Evolutionary conservation across 2,797 vertebrate species (phyloP).

Genomic region (Darevskia mixta): DNA sequence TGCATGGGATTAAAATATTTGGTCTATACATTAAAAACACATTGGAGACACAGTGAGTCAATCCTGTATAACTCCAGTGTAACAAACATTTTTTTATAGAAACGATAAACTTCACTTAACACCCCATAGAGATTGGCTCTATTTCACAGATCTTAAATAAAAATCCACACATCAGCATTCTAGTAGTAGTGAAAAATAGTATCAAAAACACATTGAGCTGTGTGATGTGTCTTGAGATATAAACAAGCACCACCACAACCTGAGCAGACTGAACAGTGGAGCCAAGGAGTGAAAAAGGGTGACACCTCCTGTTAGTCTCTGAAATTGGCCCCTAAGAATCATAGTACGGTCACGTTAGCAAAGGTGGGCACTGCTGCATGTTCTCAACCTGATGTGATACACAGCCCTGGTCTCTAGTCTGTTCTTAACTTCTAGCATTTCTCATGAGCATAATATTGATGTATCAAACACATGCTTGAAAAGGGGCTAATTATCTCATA

Average conservation of each 20-base stretch:
- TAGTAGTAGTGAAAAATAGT: not conserved
- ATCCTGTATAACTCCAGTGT: slow-evolving; percentile 28
- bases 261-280: not conserved
- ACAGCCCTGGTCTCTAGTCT: not conserved
- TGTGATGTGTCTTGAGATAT: not conserved
- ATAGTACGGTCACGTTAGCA: not conserved
- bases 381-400: not conserved
- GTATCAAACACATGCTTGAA: slow-evolving; percentile 6
- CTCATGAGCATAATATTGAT: not conserved
- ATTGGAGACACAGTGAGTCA: slow-evolving; percentile 55
- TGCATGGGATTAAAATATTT: slow-evolving; percentile 73
- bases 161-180: not conserved
- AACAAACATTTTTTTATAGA: slow-evolving; percentile 49
- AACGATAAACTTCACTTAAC: not conserved
- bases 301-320: not conserved
- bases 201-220: not conserved
- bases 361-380: not conserved
- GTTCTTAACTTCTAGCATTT: not conserved
- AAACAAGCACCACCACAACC: not conserved
- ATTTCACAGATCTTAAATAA: slow-evolving; percentile 3
- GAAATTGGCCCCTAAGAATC: not conserved
- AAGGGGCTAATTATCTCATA: not conserved
- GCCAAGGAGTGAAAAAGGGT: slow-evolving; percentile 22
- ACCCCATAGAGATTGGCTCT: not conserved
- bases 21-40: slow-evolving; percentile 73